phyloP scores from a whole-genome alignment of 2,888 invertebrate genomes.

The Leptopilina drosophilae region DNA sequence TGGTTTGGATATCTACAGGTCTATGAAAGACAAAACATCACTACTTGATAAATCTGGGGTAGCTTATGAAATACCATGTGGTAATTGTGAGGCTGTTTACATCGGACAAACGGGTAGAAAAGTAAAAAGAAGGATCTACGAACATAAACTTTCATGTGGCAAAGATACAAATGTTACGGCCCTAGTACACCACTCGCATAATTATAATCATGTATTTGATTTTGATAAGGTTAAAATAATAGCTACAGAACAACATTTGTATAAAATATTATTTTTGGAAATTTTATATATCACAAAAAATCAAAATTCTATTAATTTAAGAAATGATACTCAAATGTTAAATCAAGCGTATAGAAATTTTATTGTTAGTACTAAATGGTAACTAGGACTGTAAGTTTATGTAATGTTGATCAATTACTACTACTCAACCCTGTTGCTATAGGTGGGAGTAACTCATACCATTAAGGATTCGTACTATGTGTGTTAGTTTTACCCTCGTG shows the following conservation, averaged over 20 bases:
- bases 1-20: background rate
- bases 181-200: background rate
- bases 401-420: no score
- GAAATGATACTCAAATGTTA: background rate
- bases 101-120: background rate
- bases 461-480: no score
- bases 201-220: background rate
- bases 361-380: background rate
- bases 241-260: background rate
- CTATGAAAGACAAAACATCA: background rate
- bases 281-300: background rate
- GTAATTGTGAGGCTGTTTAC: background rate
- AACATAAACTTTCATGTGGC: background rate
- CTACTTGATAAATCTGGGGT: background rate
- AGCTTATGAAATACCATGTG: background rate
- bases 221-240: background rate
- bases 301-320: background rate
- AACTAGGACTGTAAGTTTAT: no score
- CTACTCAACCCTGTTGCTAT: no score
- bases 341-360: background rate
- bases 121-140: background rate
- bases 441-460: no score
- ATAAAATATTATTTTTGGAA: background rate
- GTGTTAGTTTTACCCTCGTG: no score
- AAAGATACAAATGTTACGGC: background rate